Base-by-base conservation (phyloP, 1,140 invertebrate genomes). In the Drosophila lini region DNA sequence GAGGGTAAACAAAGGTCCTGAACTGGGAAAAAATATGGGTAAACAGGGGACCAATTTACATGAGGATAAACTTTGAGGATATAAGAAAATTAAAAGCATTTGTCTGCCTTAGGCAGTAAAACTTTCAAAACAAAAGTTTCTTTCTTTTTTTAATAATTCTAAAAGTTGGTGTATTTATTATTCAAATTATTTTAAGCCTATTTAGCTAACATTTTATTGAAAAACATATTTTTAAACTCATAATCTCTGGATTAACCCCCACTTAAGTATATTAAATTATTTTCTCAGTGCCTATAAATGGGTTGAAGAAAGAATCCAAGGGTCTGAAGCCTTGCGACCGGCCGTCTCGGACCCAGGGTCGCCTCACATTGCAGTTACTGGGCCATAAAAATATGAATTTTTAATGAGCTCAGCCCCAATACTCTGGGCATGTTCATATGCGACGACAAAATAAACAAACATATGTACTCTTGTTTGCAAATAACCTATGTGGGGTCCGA, bases 301-400 rank as follows among this genome's bases (percentile, higher is more conserved):
- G 52, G 34, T 55, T 55, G 19, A 55, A 55, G 52, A 55, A 55
- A 25, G 34, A 55, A 25, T 5, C 40, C 15, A n/a, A 64, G 59
- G 56, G 34, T 34, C 40, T 58, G 59, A 22, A 16, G 28, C 44
- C 47, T n/a, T 55, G 15, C 1, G 16, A 22, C 13, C 50, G 34
- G 4, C 19, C 32, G 32, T 5, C 50, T 53, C 19, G 32, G 32
- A 53, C 32, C 34, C 52, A 55, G 52, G 52, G 52, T 55, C 32
- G 36, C 36, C 62, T 62, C 60, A 62, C 42, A 78, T 70, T 74
- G 82, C 82, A 75, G 63, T 81, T 60, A 44, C 74, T 32, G 50
- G 76, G 56, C 58, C 82, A 64, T 57, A 67, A 75, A 82, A 78
- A 76, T 71, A 69, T 83, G 59, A 40, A 81, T 75, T 78, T 74